A percentile compares a stretch with the other conserved stretches of the same genome.
phyloP scores from a whole-genome alignment of 2,797 vertebrate species.

The Micropoecilia bifurca region DNA sequence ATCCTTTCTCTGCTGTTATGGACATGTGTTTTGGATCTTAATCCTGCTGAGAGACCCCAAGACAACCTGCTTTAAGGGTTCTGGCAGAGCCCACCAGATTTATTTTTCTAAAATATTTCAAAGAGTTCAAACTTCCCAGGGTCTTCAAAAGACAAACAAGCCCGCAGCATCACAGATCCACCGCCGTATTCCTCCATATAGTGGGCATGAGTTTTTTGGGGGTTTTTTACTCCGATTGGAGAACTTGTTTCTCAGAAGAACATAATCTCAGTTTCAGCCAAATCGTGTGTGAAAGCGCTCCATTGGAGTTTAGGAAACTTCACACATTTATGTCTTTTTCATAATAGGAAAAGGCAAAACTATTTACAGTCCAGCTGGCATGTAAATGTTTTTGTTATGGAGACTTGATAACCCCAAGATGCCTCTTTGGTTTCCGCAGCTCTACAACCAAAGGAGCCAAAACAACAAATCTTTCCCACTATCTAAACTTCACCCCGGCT shows the following conservation, averaged over 20 bases:
- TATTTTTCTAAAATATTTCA: constrained; percentile 2
- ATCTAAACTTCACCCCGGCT: background rate
- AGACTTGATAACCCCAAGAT: background rate
- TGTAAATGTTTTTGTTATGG: background rate
- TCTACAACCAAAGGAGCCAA: background rate
- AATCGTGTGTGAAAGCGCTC: background rate
- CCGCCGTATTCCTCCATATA: background rate
- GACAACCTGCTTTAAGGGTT: background rate
- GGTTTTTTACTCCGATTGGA: background rate
- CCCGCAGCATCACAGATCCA: background rate
- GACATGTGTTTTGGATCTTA: background rate
- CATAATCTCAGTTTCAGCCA: background rate
- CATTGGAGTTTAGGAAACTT: background rate
- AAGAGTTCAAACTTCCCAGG: background rate
- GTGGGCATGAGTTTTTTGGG: background rate
- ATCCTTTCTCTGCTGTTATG: background rate
- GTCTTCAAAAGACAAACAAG: background rate
- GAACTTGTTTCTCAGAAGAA: background rate
- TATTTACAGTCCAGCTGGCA: background rate
- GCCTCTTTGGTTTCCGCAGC: background rate
- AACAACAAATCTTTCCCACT: background rate
- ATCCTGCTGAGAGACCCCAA: background rate
- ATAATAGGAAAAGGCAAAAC: background rate
- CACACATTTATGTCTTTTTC: background rate
- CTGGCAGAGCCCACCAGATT: background rate